These are phyloP conservation scores for Seriola quinqueradiata DNA, from an alignment of 2,113 vertebrate species.

Conservation along the genomic window DNA sequence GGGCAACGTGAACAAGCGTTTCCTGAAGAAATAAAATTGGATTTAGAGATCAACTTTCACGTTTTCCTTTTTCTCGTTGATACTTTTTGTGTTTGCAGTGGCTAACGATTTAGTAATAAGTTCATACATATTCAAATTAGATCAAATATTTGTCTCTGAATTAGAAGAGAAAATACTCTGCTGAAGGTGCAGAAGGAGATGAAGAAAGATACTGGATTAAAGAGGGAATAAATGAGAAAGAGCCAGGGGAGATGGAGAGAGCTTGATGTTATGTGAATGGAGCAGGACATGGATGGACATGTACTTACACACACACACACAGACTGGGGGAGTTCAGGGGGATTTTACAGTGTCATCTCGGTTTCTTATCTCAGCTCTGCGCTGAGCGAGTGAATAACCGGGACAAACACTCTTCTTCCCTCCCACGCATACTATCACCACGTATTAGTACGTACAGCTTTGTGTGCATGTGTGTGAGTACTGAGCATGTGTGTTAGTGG, in stretches of 20 bases:
- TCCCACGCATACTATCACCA: conserved; percentile 20
- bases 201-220: not conserved
- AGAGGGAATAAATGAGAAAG: not conserved
- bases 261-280: conserved; percentile 17
- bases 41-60: not conserved
- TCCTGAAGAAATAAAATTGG: not conserved
- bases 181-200: not conserved
- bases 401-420: conserved; percentile 14
- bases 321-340: conserved; percentile 9
- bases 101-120: not conserved
- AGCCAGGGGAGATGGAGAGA: no score
- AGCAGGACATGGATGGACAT: not conserved
- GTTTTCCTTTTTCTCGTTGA: not conserved
- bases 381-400: conserved; percentile 14
- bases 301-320: not conserved
- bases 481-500: not conserved
- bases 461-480: not conserved
- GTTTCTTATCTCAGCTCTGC: conserved; percentile 25
- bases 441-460: not conserved
- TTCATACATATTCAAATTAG: not conserved
- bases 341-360: conserved; percentile 39
- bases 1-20: not conserved
- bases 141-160: not conserved
- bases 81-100: not conserved
- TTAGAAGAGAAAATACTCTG: not conserved